Evolutionary conservation across 2,113 vertebrate genomes (phyloP).

Genomic region (Mirounga angustirostris): DNA sequence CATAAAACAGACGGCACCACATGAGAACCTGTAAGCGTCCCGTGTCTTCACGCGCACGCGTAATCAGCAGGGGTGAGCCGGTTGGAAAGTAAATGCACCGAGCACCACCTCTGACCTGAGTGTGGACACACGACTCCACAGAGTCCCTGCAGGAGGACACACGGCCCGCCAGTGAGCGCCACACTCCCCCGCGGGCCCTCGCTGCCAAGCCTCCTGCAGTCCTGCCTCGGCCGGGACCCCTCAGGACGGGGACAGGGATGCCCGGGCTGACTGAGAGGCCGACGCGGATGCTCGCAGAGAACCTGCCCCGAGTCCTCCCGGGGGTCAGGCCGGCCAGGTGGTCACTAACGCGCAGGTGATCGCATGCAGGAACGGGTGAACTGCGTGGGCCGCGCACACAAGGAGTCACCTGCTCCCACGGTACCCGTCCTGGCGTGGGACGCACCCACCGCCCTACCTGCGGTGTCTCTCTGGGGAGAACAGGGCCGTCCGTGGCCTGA

Average conservation of each 20-base stretch:
- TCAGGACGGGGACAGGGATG: neutral
- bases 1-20: constrained; percentile 66
- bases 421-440: accelerated
- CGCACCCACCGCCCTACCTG: too few relatives aligned
- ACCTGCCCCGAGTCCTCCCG: neutral
- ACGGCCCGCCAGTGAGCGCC: neutral
- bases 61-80: neutral
- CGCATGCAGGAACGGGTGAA: neutral
- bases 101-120: neutral
- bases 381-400: neutral
- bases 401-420: too few relatives aligned
- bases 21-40: neutral
- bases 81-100: accelerated
- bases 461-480: too few relatives aligned
- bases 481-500: too few relatives aligned
- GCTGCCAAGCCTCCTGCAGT: neutral
- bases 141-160: accelerated
- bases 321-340: neutral
- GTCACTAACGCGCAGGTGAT: neutral
- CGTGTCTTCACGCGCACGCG: neutral
- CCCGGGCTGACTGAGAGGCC: accelerated
- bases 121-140: accelerated
- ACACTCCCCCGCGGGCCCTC: neutral
- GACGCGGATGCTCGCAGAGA: accelerated
- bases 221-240: neutral